Base-by-base conservation (phyloP, 2,888 invertebrate genomes). In the Muschampia plurimacula region DNA sequence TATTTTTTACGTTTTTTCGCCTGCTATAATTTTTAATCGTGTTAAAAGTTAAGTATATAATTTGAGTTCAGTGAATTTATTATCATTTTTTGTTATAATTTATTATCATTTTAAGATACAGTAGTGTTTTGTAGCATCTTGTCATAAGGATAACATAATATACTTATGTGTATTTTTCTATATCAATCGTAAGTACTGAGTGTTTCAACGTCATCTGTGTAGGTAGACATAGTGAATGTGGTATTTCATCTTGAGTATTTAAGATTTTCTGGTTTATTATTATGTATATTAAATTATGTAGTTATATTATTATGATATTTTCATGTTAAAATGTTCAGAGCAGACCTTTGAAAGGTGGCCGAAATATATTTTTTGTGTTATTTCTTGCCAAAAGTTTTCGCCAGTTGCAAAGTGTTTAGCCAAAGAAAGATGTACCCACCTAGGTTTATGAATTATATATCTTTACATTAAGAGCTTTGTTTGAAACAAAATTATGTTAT, bases 361-460 rank as follows among this genome's bases (percentile, higher is more conserved):
- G 36, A 59, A n/a, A 41, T 13, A 41, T 67, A 52, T 15, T 66
- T 15, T 46, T 72, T 74, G n/a, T 59, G 12, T 67, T 74, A 46
- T 69, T 67, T 76, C 77, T 77, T 77, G 77, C 77, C 77, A 75
- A 74, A 72, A 75, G 46, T 55, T 71, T 65, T 75, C 49, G 62
- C 67, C 62, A 32, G 52, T 74, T 77, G 63, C 71, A 77, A 76
- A 77, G 78, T 77, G 77, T 76, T 77, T 81, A 81, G 79, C 88
- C 88, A 85, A 87, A 87, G 86, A 87, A 74, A 76, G 77, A 67
- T 77, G 74, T 74, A 72, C 81, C 83, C 84, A 82, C 81, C 84
- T 81, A 77, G 75, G 73, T 59, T 46, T 67, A 13, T 36, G 1
- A 13, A 72, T 62, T 66, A 72, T 59, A 62, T 60, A 46, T 70